Conservation (phyloP, 2,113 vertebrate genomes). For the Epinephelus moara region DNA sequence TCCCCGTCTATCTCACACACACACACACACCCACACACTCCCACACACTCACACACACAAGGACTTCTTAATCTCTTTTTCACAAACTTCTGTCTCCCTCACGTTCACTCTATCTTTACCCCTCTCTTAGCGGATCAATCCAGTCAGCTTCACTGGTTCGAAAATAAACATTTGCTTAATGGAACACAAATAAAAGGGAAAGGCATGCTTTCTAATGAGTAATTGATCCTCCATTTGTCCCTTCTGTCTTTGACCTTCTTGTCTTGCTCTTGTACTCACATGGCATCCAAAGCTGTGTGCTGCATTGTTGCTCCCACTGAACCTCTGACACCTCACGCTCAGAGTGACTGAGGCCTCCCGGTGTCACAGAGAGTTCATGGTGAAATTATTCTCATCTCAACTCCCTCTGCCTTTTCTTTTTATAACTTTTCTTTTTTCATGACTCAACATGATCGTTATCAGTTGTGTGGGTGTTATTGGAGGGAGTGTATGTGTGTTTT, state of each 20-base stretch:
- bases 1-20: neutral
- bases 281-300: neutral
- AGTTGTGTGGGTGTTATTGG: neutral
- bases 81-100: neutral
- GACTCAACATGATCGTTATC: constrained; percentile 12
- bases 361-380: constrained; percentile 13
- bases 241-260: constrained; percentile 36
- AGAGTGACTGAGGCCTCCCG: neutral
- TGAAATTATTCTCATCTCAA: constrained; percentile 1
- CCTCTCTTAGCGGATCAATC: constrained; percentile 35
- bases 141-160: constrained; percentile 23
- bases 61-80: neutral
- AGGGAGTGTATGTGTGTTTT: constrained; percentile 12
- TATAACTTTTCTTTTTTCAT: neutral
- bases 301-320: neutral
- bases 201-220: constrained; percentile 47
- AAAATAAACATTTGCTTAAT: constrained; percentile 63
- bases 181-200: constrained; percentile 28
- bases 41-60: neutral
- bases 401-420: neutral
- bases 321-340: neutral
- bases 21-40: neutral
- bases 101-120: constrained; percentile 1
- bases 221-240: constrained; percentile 35
- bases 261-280: neutral